Evolutionary conservation across 2,888 invertebrate species (phyloP).

Genomic region (Drosophila stalkeri): DNA sequence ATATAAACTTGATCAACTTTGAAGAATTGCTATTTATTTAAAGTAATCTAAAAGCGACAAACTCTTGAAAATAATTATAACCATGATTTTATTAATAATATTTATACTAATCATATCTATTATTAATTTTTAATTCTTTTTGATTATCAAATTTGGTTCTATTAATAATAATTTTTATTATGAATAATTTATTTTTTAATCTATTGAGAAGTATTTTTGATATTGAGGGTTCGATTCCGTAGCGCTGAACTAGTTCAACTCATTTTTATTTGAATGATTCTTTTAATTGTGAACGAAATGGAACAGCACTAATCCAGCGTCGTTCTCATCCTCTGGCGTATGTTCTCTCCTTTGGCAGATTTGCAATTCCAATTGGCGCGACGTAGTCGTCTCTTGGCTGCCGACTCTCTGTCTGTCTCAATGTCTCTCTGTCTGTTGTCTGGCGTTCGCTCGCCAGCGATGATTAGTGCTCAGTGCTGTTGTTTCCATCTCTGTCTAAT

Average conservation of each 20-base stretch:
- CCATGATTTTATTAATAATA: background rate
- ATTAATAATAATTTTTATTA: too few relatives aligned
- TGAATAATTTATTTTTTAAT: background rate
- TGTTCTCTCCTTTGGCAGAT: constrained; percentile 50
- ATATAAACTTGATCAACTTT: background rate
- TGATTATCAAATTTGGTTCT: too few relatives aligned
- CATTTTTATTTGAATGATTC: background rate
- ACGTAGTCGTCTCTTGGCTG: constrained; percentile 40
- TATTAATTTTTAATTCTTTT: too few relatives aligned
- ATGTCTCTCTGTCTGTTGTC: constrained; percentile 30
- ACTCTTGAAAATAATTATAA: too few relatives aligned
- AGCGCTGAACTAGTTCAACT: background rate
- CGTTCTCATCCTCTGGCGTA: constrained; percentile 23
- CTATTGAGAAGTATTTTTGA: background rate
- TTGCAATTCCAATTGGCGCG: constrained; percentile 81
- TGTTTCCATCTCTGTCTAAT: constrained; percentile 50
- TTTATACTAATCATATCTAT: too few relatives aligned
- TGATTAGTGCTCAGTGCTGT: constrained; percentile 55
- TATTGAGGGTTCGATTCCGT: accelerated
- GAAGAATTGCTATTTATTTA: too few relatives aligned
- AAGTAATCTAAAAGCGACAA: too few relatives aligned
- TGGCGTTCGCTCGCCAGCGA: constrained; percentile 33
- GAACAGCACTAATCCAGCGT: constrained; percentile 2
- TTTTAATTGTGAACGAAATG: constrained; percentile 3
- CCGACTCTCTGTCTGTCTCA: constrained; percentile 25